phyloP scores from a whole-genome alignment of 1,140 invertebrate species.

The Achatina immaculata region DNA sequence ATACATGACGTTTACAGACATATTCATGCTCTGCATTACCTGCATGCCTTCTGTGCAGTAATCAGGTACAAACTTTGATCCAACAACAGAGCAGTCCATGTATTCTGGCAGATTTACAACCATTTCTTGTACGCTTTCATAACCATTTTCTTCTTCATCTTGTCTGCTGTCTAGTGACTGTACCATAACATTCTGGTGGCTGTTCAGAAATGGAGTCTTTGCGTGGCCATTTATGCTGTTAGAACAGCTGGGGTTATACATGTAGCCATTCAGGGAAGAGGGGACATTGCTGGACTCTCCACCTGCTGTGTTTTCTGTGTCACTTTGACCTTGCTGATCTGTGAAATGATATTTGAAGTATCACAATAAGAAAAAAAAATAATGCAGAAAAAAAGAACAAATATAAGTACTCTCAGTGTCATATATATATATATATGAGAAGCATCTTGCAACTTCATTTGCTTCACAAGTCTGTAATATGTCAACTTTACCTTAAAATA shows the following conservation, averaged over 20 bases:
- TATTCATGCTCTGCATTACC: conserved; percentile 7
- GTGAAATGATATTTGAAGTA: neutral
- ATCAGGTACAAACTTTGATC: conserved; percentile 65
- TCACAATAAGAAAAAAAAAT: too few relatives aligned
- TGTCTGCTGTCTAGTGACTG: conserved; percentile 38
- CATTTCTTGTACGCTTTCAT: conserved; percentile 58
- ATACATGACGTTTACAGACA: too few relatives aligned
- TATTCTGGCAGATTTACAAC: conserved; percentile 76
- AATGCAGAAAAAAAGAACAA: too few relatives aligned
- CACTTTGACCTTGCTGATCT: conserved; percentile 26
- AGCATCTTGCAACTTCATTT: too few relatives aligned
- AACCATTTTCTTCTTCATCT: conserved; percentile 31
- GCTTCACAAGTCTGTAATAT: too few relatives aligned
- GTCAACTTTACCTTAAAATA: too few relatives aligned
- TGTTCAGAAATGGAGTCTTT: conserved; percentile 26
- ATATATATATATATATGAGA: too few relatives aligned
- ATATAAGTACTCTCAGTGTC: too few relatives aligned
- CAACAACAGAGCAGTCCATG: conserved; percentile 62
- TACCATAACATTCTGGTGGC: neutral
- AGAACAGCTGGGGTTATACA: conserved; percentile 25
- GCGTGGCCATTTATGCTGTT: conserved; percentile 29
- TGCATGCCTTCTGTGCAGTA: conserved; percentile 69
- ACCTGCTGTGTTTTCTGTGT: conserved; percentile 17
- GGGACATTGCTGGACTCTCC: conserved; percentile 32
- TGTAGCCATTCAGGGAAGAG: conserved; percentile 40